Conservation (phyloP, 2,113 vertebrate genomes). For the Rallus limicola region DNA sequence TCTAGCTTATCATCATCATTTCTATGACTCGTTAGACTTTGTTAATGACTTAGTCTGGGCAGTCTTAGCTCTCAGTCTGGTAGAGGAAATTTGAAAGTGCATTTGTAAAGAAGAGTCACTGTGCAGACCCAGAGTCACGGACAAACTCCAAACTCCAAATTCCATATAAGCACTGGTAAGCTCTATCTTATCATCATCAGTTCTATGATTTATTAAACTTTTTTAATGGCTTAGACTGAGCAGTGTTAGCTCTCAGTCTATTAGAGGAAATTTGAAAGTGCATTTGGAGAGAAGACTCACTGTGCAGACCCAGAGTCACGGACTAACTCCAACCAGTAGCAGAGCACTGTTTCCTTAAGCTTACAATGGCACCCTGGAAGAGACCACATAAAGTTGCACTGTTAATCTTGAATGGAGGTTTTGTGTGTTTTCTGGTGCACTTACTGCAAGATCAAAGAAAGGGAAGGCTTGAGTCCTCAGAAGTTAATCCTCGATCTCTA, state of each 20-base stretch:
- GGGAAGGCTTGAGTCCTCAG: no score
- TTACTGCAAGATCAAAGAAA: neutral
- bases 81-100: neutral
- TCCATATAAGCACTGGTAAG: neutral
- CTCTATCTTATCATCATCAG: neutral
- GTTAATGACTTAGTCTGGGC: neutral
- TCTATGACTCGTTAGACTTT: neutral
- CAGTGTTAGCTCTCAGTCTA: neutral
- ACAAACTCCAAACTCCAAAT: neutral
- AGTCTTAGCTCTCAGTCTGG: neutral
- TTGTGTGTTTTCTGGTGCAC: neutral
- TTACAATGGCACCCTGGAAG: neutral
- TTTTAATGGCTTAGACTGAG: neutral
- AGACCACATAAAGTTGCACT: neutral
- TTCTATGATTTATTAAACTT: neutral
- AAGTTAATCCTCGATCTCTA: neutral
- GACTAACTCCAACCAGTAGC: neutral
- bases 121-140: neutral
- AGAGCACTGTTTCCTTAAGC: neutral
- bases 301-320: neutral
- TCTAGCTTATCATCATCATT: neutral
- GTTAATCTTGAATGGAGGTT: neutral
- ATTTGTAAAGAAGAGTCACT: neutral
- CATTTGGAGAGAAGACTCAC: neutral
- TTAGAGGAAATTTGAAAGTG: neutral